A percentile compares a stretch with the other conserved stretches of the same genome.
Conservation (phyloP, 1,140 invertebrate species). For the Proctacanthus coquilletti region DNA sequence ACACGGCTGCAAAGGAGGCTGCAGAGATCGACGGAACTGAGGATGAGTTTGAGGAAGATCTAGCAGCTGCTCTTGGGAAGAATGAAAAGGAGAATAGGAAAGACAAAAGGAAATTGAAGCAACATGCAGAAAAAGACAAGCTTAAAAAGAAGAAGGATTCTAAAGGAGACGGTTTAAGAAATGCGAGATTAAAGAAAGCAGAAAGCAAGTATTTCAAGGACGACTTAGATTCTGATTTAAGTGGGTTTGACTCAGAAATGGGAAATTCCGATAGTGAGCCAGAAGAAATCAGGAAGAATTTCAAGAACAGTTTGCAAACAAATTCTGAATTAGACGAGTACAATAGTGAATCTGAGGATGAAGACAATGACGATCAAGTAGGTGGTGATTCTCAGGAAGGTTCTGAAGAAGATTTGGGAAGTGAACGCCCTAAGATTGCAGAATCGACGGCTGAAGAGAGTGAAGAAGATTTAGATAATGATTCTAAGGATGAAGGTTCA, state of each 20-base stretch:
- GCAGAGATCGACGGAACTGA: constrained; percentile 35
- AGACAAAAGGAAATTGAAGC: constrained; percentile 18
- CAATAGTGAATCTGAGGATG: constrained; percentile 17
- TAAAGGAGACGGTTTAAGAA: constrained; percentile 7
- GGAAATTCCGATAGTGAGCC: neutral
- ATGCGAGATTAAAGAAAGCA: neutral
- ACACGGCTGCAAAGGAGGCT: constrained; percentile 45
- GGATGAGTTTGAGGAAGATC: constrained; percentile 49
- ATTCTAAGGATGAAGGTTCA: constrained; percentile 27
- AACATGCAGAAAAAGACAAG: constrained; percentile 13
- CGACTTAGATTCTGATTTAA: constrained; percentile 7
- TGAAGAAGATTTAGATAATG: constrained; percentile 21
- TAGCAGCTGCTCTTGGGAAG: constrained; percentile 34
- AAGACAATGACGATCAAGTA: constrained; percentile 10
- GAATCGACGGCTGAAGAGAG: constrained; percentile 17
- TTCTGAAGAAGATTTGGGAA: constrained; percentile 7
- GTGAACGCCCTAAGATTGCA: constrained; percentile 10
- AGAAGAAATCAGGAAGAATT: neutral
- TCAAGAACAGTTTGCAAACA: no score
- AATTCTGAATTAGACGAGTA: no score
- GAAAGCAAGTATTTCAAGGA: constrained; percentile 6
- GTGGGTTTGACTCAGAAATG: constrained; percentile 4
- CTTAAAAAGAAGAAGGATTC: constrained; percentile 10
- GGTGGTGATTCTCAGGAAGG: constrained; percentile 5
- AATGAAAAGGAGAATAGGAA: constrained; percentile 7